Base-by-base conservation (phyloP, 2,113 vertebrate species). In the Callopanchax toddi region DNA sequence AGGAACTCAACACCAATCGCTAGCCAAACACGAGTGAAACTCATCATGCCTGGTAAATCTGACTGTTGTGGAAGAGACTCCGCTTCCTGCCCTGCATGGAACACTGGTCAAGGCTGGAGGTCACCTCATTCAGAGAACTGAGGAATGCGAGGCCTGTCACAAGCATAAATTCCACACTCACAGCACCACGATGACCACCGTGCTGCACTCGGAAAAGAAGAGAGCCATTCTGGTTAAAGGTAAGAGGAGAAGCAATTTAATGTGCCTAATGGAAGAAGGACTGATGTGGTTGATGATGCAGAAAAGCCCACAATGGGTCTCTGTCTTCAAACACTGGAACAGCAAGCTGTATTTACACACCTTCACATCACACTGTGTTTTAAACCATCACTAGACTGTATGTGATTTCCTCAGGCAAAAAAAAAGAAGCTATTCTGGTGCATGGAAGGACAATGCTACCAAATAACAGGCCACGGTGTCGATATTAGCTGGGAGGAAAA, bases 21-120 rank as follows among this genome's bases (percentile, higher is more conserved):
- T 42, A 36, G 74, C 78, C 54, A 62, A 72, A 79, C 66, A 71
- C 21, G n/a, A 43, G n/a, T 50, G 36, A 78, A 71, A 65, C 46
- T 18, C 23, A 58, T 60, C 32, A 4, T 66, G 64, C 56, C 50
- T 23, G 61, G 69, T 42, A 46, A 74, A 67, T 52, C 63, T 61
- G 69, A 54, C 62, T 75, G 78, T 79, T 74, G 63, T 51, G 60
- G 81, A 68, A 71, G 60, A 77, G 60, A 79, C 67, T 81, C 67
- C 1, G 59, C 72, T 86, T 85, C 71, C 80, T 84, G 74, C 64
- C 29, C 67, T 51, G 54, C 74, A 85, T 65, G 74, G 67, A 70
- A 85, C 73, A 74, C 83, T 79, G 74, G 48, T 59, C 75, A 67
- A 70, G 83, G 87, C 81, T 70, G 71, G 78, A 78, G 85, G 87